Evolutionary conservation across 2,888 invertebrate genomes (phyloP).

Genomic region (Euspilapteryx auroguttella): DNA sequence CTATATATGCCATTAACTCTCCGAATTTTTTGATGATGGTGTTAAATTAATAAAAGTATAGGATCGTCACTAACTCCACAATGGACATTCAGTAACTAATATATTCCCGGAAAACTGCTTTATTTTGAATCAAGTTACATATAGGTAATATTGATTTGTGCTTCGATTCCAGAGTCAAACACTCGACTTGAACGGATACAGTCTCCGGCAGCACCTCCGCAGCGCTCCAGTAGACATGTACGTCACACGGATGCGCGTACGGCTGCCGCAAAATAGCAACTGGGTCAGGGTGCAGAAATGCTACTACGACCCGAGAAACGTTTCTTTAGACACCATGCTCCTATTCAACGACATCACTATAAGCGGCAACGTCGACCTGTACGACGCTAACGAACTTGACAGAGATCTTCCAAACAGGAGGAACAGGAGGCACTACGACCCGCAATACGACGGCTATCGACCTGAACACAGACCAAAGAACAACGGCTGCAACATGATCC

Average conservation of each 20-base stretch:
- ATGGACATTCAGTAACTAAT: no score
- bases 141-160: no score
- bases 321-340: constrained; percentile 74
- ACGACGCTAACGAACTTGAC: constrained; percentile 38
- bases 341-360: constrained; percentile 80
- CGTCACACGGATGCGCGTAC: constrained; percentile 69
- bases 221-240: constrained; percentile 69
- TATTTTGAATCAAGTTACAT: no score
- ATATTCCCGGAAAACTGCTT: no score
- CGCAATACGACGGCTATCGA: constrained; percentile 21
- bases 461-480: constrained; percentile 28
- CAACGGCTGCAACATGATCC: constrained; percentile 75
- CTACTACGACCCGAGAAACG: constrained; percentile 72
- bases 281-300: constrained; percentile 79
- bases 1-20: no score
- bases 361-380: constrained; percentile 72
- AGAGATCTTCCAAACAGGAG: constrained; percentile 24
- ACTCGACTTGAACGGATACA: constrained; percentile 65
- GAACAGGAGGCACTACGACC: constrained; percentile 32
- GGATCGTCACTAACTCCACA: no score
- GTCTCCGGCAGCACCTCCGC: constrained; percentile 64
- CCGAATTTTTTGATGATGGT: no score
- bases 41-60: constrained; percentile 9
- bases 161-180: constrained; percentile 45
- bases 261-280: constrained; percentile 65